A percentile compares a stretch with the other conserved stretches of the same genome.
phyloP scores from a whole-genome alignment of 2,113 vertebrate genomes.

The Benthochromis sp. region DNA sequence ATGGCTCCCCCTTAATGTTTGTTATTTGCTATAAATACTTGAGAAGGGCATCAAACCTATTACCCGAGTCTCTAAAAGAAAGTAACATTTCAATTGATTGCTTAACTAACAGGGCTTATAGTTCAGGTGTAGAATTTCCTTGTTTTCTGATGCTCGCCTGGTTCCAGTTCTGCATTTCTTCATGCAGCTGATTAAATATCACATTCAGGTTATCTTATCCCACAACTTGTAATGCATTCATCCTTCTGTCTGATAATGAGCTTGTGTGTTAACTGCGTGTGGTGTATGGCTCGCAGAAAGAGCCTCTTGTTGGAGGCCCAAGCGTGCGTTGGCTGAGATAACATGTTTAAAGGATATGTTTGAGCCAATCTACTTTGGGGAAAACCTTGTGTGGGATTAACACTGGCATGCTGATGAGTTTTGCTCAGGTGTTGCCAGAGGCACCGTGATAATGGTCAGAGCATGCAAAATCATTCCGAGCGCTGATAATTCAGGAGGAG shows the following conservation, averaged over 20 bases:
- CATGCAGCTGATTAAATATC: background rate
- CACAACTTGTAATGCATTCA: background rate
- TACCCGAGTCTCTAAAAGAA: background rate
- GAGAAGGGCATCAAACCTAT: background rate
- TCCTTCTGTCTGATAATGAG: background rate
- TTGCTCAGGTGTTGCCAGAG: conserved; percentile 64
- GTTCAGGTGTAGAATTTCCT: background rate
- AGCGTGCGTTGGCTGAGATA: conserved; percentile 15
- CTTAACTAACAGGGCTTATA: background rate
- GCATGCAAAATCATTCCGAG: conserved; percentile 47
- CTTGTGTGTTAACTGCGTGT: background rate
- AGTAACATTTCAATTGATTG: background rate
- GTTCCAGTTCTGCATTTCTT: background rate
- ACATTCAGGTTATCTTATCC: background rate
- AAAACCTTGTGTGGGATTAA: conserved; percentile 41
- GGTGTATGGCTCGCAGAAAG: background rate
- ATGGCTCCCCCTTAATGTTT: background rate
- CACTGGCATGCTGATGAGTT: conserved; percentile 60
- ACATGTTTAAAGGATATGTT: conserved; percentile 54
- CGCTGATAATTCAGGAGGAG: conserved; percentile 23
- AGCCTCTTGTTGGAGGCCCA: conserved; percentile 16
- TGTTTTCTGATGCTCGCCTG: background rate
- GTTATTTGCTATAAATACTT: background rate
- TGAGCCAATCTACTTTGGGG: conserved; percentile 34
- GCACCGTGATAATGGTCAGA: conserved; percentile 56